phyloP scores from a whole-genome alignment of 2,113 vertebrate genomes.

The Nesoenas mayeri region DNA sequence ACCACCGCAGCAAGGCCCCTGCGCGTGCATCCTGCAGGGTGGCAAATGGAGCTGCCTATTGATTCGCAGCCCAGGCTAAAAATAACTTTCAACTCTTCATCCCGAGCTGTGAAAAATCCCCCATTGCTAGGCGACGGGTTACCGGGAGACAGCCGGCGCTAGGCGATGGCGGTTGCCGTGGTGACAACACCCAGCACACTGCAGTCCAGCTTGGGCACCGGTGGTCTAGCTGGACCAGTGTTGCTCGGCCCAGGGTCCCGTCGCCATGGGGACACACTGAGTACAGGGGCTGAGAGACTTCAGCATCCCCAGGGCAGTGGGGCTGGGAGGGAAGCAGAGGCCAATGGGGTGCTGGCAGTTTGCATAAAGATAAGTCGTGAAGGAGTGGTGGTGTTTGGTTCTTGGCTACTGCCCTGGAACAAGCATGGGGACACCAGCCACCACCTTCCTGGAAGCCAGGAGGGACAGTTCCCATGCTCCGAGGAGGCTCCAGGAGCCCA shows the following conservation, averaged over 20 bases:
- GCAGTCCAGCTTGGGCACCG: constrained; percentile 41
- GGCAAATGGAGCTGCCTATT: constrained; percentile 69
- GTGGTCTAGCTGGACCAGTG: accelerated
- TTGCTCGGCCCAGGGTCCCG: background rate
- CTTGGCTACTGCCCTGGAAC: accelerated
- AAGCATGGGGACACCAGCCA: accelerated
- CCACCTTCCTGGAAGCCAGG: accelerated
- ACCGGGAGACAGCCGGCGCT: constrained; percentile 78
- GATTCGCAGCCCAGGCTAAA: constrained; percentile 74
- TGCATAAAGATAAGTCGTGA: background rate
- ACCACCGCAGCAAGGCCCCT: accelerated
- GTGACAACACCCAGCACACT: constrained; percentile 69
- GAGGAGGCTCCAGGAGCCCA: background rate
- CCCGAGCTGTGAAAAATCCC: constrained; percentile 75
- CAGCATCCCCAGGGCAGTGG: accelerated
- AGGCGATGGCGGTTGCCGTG: constrained; percentile 75
- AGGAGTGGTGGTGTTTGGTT: accelerated
- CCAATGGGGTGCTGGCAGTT: background rate
- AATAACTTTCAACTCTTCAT: constrained; percentile 76
- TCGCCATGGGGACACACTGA: accelerated
- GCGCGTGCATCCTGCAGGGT: background rate
- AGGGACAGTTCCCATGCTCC: accelerated
- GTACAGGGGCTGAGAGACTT: background rate
- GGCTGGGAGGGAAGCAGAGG: background rate
- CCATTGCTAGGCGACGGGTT: constrained; percentile 81